phyloP scores from a whole-genome alignment of 2,888 invertebrate genomes.

The Orchesellides sinensis region DNA sequence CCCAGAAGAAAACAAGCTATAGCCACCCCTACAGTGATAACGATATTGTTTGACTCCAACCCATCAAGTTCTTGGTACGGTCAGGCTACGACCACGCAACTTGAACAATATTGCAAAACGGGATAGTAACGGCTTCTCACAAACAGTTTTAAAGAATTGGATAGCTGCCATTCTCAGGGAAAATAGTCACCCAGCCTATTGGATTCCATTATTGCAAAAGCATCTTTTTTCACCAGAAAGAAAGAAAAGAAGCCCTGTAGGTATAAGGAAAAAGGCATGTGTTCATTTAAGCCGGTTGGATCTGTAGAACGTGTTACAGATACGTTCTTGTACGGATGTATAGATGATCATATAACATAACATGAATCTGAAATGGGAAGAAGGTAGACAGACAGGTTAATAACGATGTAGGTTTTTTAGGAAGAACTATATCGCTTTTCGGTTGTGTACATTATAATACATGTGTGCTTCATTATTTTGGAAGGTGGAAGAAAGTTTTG shows the following conservation, averaged over 20 bases:
- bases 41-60: conserved; percentile 30
- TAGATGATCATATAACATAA: too few relatives aligned
- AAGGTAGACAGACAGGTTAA: too few relatives aligned
- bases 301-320: too few relatives aligned
- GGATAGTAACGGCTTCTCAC: conserved; percentile 48
- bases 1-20: background rate
- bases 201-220: conserved; percentile 58
- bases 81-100: conserved; percentile 26
- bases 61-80: conserved; percentile 45
- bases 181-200: conserved; percentile 54
- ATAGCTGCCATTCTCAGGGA: conserved; percentile 59
- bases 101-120: conserved; percentile 48
- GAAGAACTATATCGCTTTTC: too few relatives aligned
- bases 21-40: background rate
- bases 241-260: conserved; percentile 15
- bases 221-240: conserved; percentile 32
- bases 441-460: too few relatives aligned
- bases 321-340: too few relatives aligned
- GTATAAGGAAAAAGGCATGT: conserved; percentile 21
- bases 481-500: too few relatives aligned
- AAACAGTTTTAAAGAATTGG: conserved; percentile 59
- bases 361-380: too few relatives aligned
- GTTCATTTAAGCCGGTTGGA: conserved; percentile 36
- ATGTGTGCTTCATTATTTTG: too few relatives aligned
- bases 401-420: too few relatives aligned